Base-by-base conservation (phyloP, 2,113 vertebrate species). In the Pseudopodoces humilis region DNA sequence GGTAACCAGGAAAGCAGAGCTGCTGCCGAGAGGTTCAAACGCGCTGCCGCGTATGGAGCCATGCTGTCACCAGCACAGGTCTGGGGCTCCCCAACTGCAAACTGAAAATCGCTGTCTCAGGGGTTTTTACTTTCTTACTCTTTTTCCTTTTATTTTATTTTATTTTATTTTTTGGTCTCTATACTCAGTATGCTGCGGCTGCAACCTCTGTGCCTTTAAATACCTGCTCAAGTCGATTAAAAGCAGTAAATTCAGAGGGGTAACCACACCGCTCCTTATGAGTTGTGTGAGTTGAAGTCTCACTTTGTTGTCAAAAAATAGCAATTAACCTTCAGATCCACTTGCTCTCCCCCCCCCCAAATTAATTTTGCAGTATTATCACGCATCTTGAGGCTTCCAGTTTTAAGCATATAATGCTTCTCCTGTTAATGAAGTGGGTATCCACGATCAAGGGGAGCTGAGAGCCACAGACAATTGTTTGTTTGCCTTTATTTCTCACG, bases 371-470 rank as follows among this genome's bases (percentile, higher is more conserved):
- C 67, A 90, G 83, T 96, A 86, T 96, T 88, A 92, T 91, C 92
- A 95, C 74, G 64, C 90, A 94, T 94, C 92, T 93, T 39, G 83
- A 94, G 88, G 90, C 76, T 94, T 96, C 92, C 88, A 86, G 87
- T 95, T 91, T 96, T 95, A 96, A 91, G 93, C 60, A 83, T 94
- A 86, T 83, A 95, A 95, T 71, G 92, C 94, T 96, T 80, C 67
- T 95, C 93, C 95, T 96, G 96, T 96, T 95, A 96, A 97, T 95
- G 96, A 97, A 96, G 93, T 72, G 86, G 59, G 76, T 86, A 92
- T 94, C 63, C 82, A 82, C 53, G 83, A 96, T 91, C 94, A 97
- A 97, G 96, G 80, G 90, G 72, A 92, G 82, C 91, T 91, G 92
- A 86, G 69, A 91, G 94, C 92, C 68, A 76, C 90, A 94, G 91